Evolutionary conservation across 2,888 invertebrate species (phyloP).

Genomic region (Holacanthella duospinosa): DNA sequence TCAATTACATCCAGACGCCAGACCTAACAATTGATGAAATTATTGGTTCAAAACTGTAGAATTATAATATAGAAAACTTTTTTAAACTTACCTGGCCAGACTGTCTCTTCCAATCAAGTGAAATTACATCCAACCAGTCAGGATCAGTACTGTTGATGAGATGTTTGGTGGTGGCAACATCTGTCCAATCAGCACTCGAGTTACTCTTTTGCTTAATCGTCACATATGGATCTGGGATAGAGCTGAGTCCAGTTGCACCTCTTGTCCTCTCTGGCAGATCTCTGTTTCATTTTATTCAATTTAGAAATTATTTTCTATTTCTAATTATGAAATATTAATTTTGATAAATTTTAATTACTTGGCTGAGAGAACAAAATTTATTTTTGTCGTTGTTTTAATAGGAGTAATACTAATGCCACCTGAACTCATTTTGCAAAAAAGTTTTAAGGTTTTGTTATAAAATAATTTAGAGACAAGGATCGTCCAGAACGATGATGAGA

Average conservation of each 20-base stretch:
- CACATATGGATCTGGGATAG: constrained; percentile 1
- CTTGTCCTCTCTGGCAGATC: neutral
- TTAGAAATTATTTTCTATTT: neutral
- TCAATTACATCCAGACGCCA: constrained; percentile 8
- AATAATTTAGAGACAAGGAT: too few relatives aligned
- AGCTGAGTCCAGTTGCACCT: neutral
- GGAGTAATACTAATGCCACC: too few relatives aligned
- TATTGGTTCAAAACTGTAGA: neutral
- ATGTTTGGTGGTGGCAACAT: neutral
- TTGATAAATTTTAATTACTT: too few relatives aligned
- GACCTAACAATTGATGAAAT: neutral
- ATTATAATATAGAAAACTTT: neutral
- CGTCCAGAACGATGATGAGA: too few relatives aligned
- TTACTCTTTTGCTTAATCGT: neutral
- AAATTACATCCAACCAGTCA: neutral
- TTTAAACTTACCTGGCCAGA: constrained; percentile 8
- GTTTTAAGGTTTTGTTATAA: too few relatives aligned
- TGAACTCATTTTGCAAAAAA: too few relatives aligned
- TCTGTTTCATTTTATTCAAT: neutral
- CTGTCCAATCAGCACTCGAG: neutral
- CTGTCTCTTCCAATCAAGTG: neutral
- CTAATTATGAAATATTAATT: neutral
- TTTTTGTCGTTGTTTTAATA: too few relatives aligned
- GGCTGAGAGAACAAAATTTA: neutral
- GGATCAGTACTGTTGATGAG: neutral